Conservation (phyloP, 1,140 invertebrate species). For the Arctopsyche grandis region DNA sequence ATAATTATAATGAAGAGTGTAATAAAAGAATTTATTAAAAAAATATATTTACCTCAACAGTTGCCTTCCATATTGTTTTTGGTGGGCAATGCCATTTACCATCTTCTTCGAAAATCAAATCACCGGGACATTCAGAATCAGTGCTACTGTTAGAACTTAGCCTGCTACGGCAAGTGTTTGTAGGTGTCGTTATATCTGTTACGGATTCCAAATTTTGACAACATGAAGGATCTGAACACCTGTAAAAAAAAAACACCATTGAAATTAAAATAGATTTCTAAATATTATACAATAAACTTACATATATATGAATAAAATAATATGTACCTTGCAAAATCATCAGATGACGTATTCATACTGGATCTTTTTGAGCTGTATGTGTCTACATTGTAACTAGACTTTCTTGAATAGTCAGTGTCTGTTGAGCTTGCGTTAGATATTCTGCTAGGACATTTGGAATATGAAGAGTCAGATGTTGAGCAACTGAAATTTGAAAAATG, state of each 20-base stretch:
- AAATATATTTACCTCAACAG: constrained; percentile 74
- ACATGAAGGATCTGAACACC: constrained; percentile 50
- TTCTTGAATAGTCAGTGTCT: constrained; percentile 47
- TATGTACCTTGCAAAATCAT: constrained; percentile 52
- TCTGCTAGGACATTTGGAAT: constrained; percentile 44
- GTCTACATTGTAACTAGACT: constrained; percentile 50
- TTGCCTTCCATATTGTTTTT: constrained; percentile 83
- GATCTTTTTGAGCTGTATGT: constrained; percentile 52
- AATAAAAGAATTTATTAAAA: not conserved
- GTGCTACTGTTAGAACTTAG: constrained; percentile 58
- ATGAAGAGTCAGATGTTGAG: constrained; percentile 35
- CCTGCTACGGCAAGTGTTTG: constrained; percentile 36
- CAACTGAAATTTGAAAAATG: not conserved
- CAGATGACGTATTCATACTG: constrained; percentile 45
- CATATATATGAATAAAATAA: constrained; percentile 1
- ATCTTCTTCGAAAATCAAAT: constrained; percentile 63
- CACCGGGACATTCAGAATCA: constrained; percentile 62
- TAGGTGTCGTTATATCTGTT: constrained; percentile 32
- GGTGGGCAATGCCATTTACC: constrained; percentile 80
- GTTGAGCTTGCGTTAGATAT: constrained; percentile 46
- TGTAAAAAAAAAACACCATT: constrained; percentile 22
- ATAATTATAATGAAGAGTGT: not conserved
- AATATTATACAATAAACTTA: constrained; percentile 28
- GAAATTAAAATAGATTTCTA: not conserved
- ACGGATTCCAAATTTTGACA: constrained; percentile 39